Percentiles rank a stretch among this genome's conserved stretches.
Evolutionary conservation across 1,140 invertebrate species (phyloP).

Genomic region (Laupala kohalensis): DNA sequence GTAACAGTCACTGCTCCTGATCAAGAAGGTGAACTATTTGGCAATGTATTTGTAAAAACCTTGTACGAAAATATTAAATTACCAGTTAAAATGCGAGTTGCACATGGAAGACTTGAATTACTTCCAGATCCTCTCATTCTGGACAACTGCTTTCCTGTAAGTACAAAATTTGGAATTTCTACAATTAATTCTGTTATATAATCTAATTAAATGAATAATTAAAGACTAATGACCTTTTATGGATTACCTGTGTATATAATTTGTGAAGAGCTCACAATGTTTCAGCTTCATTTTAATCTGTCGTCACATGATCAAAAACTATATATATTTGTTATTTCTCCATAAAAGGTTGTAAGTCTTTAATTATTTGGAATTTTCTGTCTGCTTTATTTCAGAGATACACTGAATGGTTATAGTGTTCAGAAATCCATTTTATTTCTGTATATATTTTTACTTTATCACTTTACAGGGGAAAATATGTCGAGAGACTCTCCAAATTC

Average conservation of each 20-base stretch:
- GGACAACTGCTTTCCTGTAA: constrained; percentile 71
- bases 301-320: too few relatives aligned
- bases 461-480: constrained; percentile 60
- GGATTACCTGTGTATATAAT: too few relatives aligned
- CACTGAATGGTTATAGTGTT: constrained; percentile 4
- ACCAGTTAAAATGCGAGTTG: constrained; percentile 45
- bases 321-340: too few relatives aligned
- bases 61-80: constrained; percentile 52
- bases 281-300: too few relatives aligned
- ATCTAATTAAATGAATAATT: too few relatives aligned
- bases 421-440: background rate
- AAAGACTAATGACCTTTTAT: too few relatives aligned
- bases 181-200: too few relatives aligned
- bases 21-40: constrained; percentile 52
- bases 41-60: constrained; percentile 58
- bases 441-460: constrained; percentile 20
- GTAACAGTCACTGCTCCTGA: constrained; percentile 54
- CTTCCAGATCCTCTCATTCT: constrained; percentile 53
- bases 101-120: constrained; percentile 42
- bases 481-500: constrained; percentile 51
- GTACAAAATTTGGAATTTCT: too few relatives aligned
- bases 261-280: too few relatives aligned
- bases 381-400: too few relatives aligned
- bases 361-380: too few relatives aligned
- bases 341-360: too few relatives aligned